phyloP scores from a whole-genome alignment of 64 coral and sea anemone species.

The Anthopleura sola region DNA sequence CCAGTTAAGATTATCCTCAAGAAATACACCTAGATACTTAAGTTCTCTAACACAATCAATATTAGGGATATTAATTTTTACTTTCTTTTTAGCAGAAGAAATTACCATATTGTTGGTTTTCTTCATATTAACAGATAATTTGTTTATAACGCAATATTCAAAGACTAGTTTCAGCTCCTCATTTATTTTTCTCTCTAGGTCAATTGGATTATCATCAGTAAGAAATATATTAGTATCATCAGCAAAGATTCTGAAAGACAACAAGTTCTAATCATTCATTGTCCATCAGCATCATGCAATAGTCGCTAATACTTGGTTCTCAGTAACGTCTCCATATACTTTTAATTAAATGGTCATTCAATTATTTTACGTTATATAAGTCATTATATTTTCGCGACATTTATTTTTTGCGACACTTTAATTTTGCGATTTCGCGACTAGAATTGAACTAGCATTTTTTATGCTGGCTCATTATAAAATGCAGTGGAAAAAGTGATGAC shows the following conservation, averaged over 20 bases:
- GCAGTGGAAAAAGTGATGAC: too few species aligned
- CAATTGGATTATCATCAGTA: conserved; percentile 28
- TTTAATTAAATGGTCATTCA: too few species aligned
- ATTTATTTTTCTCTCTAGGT: conserved; percentile 43
- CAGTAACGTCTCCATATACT: too few species aligned
- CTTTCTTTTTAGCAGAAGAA: conserved; percentile 14
- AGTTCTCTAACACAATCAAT: conserved; percentile 1
- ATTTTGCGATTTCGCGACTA: too few species aligned
- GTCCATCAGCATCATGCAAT: too few species aligned
- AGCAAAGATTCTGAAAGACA: conserved; percentile 35
- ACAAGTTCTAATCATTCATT: conserved; percentile 10
- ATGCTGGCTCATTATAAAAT: too few species aligned
- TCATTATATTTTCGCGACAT: too few species aligned
- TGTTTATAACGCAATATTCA: conserved; percentile 37
- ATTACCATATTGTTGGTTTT: conserved; percentile 38
- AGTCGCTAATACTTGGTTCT: too few species aligned
- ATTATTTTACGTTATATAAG: too few species aligned
- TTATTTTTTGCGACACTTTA: too few species aligned
- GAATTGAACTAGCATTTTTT: too few species aligned
- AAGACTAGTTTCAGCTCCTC: conserved; percentile 32
- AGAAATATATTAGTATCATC: conserved; percentile 38
- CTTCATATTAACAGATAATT: conserved; percentile 31
- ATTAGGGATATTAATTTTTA: conserved; percentile 11
- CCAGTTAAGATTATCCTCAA: conserved; percentile 38
- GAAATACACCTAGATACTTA: conserved; percentile 39